Conservation (phyloP, 2,888 invertebrate species). For the Eledona agricola region DNA sequence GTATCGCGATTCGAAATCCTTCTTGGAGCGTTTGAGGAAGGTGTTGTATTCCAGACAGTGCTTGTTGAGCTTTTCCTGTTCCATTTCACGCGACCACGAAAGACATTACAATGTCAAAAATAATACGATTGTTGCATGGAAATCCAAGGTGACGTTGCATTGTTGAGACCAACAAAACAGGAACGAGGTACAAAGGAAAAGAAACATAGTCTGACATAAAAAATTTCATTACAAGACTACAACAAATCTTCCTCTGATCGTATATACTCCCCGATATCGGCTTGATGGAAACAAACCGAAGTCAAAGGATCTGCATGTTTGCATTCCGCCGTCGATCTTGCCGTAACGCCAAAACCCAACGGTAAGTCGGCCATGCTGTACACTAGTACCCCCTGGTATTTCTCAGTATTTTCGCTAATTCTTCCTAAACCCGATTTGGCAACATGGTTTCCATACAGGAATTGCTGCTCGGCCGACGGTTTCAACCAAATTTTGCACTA, state of each 20-base stretch:
- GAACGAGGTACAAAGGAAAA: too few species aligned
- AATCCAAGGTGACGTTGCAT: too few species aligned
- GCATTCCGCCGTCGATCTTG: conserved; percentile 91
- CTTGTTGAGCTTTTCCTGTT: too few species aligned
- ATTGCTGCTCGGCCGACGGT: conserved; percentile 95
- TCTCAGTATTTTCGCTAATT: conserved; percentile 93
- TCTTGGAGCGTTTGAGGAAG: too few species aligned
- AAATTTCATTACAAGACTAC: too few species aligned
- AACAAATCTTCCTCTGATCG: conserved; percentile 84
- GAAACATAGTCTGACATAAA: too few species aligned
- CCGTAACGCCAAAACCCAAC: conserved; percentile 94
- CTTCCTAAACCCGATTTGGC: conserved; percentile 94
- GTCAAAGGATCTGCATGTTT: conserved; percentile 91
- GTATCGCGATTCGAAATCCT: too few species aligned
- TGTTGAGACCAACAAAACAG: too few species aligned
- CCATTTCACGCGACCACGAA: too few species aligned
- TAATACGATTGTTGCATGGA: too few species aligned
- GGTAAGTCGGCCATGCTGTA: conserved; percentile 95
- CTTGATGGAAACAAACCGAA: conserved; percentile 94
- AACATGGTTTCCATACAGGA: conserved; percentile 96
- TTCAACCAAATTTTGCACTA: conserved; percentile 97
- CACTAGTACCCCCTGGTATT: conserved; percentile 93
- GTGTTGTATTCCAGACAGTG: too few species aligned
- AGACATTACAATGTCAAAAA: too few species aligned
- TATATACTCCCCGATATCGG: conserved; percentile 97